Evolutionary conservation across 2,797 vertebrate genomes (phyloP).

Genomic region (Pangasius sanitwongsei): DNA sequence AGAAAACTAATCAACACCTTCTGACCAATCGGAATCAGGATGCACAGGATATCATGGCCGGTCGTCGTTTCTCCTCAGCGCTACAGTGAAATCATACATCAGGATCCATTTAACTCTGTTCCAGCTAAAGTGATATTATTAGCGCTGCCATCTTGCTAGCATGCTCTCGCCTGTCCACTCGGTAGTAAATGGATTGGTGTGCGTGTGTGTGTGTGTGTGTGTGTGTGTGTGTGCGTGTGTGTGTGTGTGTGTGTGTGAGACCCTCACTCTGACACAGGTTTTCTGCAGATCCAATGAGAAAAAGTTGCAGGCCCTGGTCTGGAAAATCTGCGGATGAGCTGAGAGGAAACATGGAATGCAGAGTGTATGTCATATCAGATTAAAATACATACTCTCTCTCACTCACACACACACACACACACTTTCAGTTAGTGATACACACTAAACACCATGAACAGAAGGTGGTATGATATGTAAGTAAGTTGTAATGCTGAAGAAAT

Average conservation of each 20-base stretch:
- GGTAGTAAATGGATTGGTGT: not conserved
- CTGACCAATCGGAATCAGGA: not conserved
- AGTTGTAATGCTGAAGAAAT: not conserved
- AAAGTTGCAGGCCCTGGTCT: not conserved
- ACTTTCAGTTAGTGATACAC: not conserved
- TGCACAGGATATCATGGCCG: no score
- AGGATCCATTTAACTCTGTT: not conserved
- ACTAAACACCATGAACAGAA: not conserved
- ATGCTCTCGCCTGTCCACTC: not conserved
- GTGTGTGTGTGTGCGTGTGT: conserved; percentile 10
- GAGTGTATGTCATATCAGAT: not conserved
- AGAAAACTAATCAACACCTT: not conserved
- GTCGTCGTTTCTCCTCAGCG: not conserved
- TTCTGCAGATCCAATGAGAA: conserved; percentile 1
- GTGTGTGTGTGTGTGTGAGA: not conserved
- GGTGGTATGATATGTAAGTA: not conserved
- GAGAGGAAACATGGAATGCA: not conserved
- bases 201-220: conserved; percentile 1
- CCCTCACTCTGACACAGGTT: not conserved
- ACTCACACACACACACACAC: not conserved
- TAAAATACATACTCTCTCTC: not conserved
- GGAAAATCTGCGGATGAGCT: not conserved
- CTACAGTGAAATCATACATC: not conserved
- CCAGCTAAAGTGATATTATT: not conserved
- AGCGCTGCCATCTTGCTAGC: conserved; percentile 13